Conservation (phyloP, 2,113 vertebrate species). For the Tragelaphus scriptus region DNA sequence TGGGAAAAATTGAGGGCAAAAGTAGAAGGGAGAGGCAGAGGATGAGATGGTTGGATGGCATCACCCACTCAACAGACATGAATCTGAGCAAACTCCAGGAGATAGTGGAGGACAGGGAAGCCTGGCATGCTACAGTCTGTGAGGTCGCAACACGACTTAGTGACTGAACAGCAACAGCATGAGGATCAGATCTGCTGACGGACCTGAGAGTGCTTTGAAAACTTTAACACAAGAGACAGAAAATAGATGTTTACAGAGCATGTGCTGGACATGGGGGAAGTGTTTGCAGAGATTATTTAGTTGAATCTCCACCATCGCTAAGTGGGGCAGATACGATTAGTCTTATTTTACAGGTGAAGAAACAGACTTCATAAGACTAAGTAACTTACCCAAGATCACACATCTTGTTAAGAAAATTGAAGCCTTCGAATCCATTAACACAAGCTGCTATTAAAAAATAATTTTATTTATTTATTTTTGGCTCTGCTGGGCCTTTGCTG, state of each 20-base stretch:
- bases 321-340: background rate
- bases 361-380: background rate
- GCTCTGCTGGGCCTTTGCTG: background rate
- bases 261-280: background rate
- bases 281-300: background rate
- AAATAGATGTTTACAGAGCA: too few relatives aligned
- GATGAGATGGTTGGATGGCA: background rate
- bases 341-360: background rate
- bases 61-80: background rate
- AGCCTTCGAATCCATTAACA: background rate
- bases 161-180: accelerated
- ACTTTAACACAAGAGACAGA: background rate
- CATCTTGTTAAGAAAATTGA: background rate
- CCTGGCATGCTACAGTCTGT: background rate
- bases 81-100: background rate
- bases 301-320: background rate
- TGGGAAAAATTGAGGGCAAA: background rate
- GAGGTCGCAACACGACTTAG: accelerated
- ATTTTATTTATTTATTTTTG: background rate
- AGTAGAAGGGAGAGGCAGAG: background rate
- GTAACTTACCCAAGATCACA: background rate
- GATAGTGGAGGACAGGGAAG: background rate
- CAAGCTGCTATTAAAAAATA: background rate
- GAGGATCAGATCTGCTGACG: background rate
- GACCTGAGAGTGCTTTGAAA: background rate